Evolutionary conservation across 2,888 invertebrate genomes (phyloP).

Genomic region (Nezara viridula): DNA sequence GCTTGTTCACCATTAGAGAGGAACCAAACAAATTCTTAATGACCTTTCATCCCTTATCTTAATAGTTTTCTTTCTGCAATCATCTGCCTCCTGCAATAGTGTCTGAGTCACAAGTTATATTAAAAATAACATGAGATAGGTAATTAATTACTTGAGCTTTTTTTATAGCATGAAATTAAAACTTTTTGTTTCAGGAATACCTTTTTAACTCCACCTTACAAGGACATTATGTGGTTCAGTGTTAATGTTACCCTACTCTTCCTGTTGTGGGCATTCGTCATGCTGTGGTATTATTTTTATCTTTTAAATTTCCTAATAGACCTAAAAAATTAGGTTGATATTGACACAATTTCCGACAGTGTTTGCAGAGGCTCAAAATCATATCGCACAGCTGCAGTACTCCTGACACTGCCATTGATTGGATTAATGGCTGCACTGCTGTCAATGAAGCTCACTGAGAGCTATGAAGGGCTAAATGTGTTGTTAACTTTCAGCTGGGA

Average conservation of each 20-base stretch:
- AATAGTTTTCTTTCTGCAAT: too few relatives aligned
- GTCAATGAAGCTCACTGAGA: slow-evolving; percentile 69
- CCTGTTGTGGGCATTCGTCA: slow-evolving; percentile 76
- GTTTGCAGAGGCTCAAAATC: slow-evolving; percentile 72
- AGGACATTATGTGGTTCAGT: slow-evolving; percentile 77
- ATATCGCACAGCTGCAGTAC: slow-evolving; percentile 70
- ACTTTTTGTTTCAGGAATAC: slow-evolving; percentile 71
- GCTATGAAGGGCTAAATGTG: slow-evolving; percentile 65
- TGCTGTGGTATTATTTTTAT: slow-evolving; percentile 73
- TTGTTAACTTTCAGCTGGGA: slow-evolving; percentile 67
- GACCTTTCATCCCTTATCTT: too few relatives aligned
- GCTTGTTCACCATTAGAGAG: too few relatives aligned
- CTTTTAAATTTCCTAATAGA: background rate
- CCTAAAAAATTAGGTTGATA: background rate
- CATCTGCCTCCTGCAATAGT: too few relatives aligned
- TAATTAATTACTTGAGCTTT: too few relatives aligned
- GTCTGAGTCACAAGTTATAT: too few relatives aligned
- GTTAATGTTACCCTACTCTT: slow-evolving; percentile 76
- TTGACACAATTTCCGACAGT: slow-evolving; percentile 64
- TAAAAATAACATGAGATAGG: background rate
- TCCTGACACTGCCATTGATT: slow-evolving; percentile 69
- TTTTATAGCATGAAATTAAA: too few relatives aligned
- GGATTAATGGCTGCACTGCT: slow-evolving; percentile 69
- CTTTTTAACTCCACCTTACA: slow-evolving; percentile 75
- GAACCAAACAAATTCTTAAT: background rate